Evolutionary conservation across 64 coral and sea anemone species (phyloP).

Genomic region (Actinia equina): DNA sequence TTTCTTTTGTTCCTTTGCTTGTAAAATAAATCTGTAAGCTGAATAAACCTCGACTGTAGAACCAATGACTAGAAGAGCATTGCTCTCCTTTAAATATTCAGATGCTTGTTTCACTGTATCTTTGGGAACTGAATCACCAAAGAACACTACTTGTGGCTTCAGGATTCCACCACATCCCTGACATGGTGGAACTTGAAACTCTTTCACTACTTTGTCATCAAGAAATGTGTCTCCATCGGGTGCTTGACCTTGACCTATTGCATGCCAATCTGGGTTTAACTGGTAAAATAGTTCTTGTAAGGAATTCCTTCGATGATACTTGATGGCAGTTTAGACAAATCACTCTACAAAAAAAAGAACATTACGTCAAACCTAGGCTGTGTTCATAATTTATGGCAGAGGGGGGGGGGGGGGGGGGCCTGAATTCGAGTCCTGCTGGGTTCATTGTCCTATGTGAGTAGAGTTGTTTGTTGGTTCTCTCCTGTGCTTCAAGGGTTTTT

Average conservation of each 20-base stretch:
- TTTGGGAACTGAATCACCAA: conserved; percentile 90
- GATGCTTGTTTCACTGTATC: conserved; percentile 49
- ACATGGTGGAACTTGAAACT: conserved; percentile 68
- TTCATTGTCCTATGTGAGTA: too few relatives aligned
- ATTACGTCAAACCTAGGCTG: too few relatives aligned
- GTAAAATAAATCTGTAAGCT: conserved; percentile 70
- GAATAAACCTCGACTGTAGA: conserved; percentile 82
- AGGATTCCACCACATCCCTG: conserved; percentile 81
- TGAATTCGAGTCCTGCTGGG: too few relatives aligned
- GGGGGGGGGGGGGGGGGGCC: too few relatives aligned
- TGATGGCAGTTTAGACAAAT: conserved; percentile 63
- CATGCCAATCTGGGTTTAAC: conserved; percentile 75
- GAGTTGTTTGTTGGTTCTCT: too few relatives aligned
- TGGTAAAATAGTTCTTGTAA: conserved; percentile 52
- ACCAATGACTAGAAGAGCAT: conserved; percentile 72
- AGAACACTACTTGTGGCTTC: conserved; percentile 93
- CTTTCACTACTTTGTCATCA: conserved; percentile 46
- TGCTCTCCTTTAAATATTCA: conserved; percentile 53
- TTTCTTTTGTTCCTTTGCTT: conserved; percentile 67
- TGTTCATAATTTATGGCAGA: too few relatives aligned
- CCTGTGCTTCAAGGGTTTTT: too few relatives aligned
- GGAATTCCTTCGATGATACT: conserved; percentile 39
- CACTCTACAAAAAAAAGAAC: conserved; percentile 45
- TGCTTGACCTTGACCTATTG: conserved; percentile 42
- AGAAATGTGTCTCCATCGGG: conserved; percentile 94